Conservation (phyloP, 1,140 invertebrate species). For the Popillia japonica region DNA sequence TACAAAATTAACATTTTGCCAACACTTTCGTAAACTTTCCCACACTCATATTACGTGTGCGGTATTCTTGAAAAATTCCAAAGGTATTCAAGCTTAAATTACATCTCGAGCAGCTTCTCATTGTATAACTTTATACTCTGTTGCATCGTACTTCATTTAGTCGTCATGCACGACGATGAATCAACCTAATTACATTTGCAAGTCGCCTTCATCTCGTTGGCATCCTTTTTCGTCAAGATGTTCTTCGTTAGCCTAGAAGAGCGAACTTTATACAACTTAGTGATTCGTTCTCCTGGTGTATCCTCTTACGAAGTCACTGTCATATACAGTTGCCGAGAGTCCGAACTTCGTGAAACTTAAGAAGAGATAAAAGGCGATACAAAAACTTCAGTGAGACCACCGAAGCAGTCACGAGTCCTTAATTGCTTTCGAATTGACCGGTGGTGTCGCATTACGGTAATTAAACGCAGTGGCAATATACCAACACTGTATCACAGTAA, state of each 20-base stretch:
- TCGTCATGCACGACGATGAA: neutral
- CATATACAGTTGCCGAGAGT: neutral
- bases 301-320: conserved; percentile 15
- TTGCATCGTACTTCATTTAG: neutral
- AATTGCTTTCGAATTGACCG: conserved; percentile 26
- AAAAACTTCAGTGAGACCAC: conserved; percentile 26
- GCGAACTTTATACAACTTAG: neutral
- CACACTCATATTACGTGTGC: neutral
- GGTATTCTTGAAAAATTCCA: neutral
- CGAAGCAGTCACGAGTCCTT: conserved; percentile 33
- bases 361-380: conserved; percentile 11
- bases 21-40: conserved; percentile 7
- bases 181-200: neutral
- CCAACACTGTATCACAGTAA: neutral
- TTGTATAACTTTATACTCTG: neutral
- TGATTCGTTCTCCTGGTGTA: neutral
- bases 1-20: neutral
- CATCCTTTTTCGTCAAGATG: neutral
- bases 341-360: neutral
- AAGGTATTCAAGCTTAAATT: neutral
- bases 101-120: neutral
- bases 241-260: neutral
- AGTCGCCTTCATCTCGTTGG: neutral
- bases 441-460: conserved; percentile 26
- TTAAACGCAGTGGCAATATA: conserved; percentile 11